Evolutionary conservation across 2,113 vertebrate species (phyloP).

Genomic region (Python bivittatus): DNA sequence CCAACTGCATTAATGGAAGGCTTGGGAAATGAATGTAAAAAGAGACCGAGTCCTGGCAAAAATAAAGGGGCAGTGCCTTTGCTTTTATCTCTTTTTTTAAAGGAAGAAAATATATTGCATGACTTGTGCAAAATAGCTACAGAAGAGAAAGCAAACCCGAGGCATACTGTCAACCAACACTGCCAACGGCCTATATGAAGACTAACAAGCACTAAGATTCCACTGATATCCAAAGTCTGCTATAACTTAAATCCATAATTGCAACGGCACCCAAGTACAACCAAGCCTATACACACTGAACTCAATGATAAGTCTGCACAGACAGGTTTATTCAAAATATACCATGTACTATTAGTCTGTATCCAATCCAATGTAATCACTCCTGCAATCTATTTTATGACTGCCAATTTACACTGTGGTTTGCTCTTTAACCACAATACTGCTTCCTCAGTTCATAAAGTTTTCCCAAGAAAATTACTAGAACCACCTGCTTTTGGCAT

Average conservation of each 20-base stretch:
- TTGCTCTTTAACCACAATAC: not conserved
- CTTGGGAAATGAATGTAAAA: not conserved
- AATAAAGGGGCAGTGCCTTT: not conserved
- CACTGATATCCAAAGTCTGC: not conserved
- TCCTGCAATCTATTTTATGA: not conserved
- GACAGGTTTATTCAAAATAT: not conserved
- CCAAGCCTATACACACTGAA: not conserved
- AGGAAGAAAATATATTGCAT: not conserved
- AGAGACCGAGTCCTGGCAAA: not conserved
- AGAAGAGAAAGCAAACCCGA: not conserved
- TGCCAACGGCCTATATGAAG: not conserved
- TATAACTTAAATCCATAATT: not conserved
- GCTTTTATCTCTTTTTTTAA: not conserved
- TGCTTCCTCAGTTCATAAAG: not conserved
- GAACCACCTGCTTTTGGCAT: fast-evolving
- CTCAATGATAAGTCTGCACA: not conserved
- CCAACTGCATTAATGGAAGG: not conserved
- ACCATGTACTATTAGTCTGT: not conserved
- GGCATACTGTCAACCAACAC: not conserved
- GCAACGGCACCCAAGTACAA: not conserved
- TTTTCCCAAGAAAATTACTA: not conserved
- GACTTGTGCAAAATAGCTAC: not conserved
- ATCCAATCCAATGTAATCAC: not conserved
- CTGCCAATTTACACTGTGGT: not conserved
- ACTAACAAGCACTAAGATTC: not conserved